These are phyloP conservation scores for Crypturellus undulatus DNA, from an alignment of 2,113 vertebrate species.

Conservation along the genomic window DNA sequence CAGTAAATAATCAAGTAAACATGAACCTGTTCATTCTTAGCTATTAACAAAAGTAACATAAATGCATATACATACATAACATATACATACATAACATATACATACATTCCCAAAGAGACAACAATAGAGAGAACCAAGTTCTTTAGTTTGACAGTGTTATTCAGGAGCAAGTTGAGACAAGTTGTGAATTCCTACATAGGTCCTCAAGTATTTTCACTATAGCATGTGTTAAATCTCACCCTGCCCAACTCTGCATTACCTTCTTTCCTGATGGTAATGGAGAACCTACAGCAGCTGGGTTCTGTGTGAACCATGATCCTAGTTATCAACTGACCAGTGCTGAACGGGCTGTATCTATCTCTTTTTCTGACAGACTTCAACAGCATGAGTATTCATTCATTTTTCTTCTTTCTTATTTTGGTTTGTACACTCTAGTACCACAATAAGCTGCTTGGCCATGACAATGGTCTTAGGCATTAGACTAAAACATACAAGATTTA, in stretches of 20 bases:
- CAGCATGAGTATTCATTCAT: background rate
- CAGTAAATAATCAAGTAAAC: background rate
- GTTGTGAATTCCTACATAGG: background rate
- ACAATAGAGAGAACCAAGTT: background rate
- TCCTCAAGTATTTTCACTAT: background rate
- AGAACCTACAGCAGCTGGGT: background rate
- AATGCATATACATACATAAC: background rate
- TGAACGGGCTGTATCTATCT: fast-evolving
- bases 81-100: background rate
- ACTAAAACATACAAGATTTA: background rate
- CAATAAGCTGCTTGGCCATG: background rate
- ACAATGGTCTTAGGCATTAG: background rate
- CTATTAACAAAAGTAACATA: background rate
- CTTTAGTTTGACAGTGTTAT: background rate
- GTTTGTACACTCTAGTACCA: background rate
- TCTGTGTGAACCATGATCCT: background rate
- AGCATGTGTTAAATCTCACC: background rate
- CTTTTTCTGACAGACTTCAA: background rate
- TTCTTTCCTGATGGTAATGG: background rate
- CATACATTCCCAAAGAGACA: background rate
- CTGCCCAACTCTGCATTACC: background rate
- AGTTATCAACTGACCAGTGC: background rate
- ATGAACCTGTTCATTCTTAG: background rate
- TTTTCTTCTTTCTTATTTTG: background rate
- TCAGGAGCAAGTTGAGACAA: background rate